phyloP scores from a whole-genome alignment of 2,797 vertebrate species.

The Artibeus lituratus region DNA sequence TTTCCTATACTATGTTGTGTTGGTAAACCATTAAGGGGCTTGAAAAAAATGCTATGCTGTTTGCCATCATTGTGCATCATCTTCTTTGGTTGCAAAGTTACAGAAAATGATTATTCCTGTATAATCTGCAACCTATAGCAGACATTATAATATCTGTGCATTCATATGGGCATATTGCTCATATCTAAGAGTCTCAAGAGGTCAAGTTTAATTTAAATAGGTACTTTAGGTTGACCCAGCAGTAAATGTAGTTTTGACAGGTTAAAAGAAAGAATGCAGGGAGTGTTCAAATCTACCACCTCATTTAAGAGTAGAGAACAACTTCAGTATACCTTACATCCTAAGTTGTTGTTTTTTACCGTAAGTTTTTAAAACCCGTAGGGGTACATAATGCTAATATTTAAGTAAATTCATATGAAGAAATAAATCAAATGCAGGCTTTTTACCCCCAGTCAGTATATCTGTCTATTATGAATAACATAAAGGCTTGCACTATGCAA shows the following conservation, averaged over 20 bases:
- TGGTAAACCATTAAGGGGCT: background rate
- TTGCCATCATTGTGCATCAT: background rate
- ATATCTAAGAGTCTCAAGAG: background rate
- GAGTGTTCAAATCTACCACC: background rate
- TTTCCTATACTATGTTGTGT: background rate
- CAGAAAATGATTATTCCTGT: background rate
- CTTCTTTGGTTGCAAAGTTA: background rate
- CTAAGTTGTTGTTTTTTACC: background rate
- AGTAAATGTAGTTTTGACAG: background rate
- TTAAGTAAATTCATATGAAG: background rate
- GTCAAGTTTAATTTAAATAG: slow-evolving; percentile 11
- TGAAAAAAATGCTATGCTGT: background rate
- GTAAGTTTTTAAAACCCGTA: background rate
- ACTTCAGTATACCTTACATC: background rate
- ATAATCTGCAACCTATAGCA: background rate
- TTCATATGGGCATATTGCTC: background rate
- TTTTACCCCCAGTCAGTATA: background rate
- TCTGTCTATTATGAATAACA: background rate
- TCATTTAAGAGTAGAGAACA: background rate
- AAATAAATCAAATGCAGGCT: background rate
- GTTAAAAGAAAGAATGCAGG: background rate
- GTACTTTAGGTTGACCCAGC: background rate
- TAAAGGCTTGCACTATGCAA: background rate
- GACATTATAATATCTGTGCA: background rate
- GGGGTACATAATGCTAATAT: background rate